Conservation (phyloP, 30 jellyfish, hydroid and myxozoan genomes). For the Nemopilema nomurai region DNA sequence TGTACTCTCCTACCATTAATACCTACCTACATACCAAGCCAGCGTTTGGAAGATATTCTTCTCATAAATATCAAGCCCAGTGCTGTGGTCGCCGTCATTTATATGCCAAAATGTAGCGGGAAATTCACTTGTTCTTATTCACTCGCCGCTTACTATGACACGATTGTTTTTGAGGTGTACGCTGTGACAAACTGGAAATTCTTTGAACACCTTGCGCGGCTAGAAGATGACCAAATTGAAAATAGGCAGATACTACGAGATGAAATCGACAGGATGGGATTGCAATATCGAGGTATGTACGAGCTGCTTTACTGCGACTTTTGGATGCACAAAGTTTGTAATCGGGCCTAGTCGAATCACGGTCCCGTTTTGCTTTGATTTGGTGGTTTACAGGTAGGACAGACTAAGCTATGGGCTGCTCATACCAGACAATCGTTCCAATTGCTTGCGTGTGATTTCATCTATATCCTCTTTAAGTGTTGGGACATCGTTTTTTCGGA, state of each 20-base stretch:
- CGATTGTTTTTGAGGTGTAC: neutral
- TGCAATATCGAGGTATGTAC: slow-evolving; percentile 46
- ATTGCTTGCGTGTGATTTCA: neutral
- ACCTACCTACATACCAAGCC: neutral
- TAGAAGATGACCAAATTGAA: slow-evolving; percentile 49
- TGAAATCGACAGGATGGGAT: slow-evolving; percentile 62
- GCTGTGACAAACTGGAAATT: neutral
- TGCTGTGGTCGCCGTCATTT: neutral
- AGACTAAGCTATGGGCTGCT: neutral
- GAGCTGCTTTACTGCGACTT: slow-evolving; percentile 5
- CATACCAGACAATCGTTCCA: neutral
- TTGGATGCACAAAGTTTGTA: slow-evolving; percentile 7
- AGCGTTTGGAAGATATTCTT: neutral
- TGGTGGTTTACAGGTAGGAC: slow-evolving; percentile 34
- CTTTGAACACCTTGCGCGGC: neutral
- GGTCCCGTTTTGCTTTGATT: slow-evolving; percentile 1
- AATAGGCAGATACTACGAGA: slow-evolving; percentile 48
- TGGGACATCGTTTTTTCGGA: no score
- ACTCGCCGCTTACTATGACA: neutral
- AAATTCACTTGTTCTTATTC: neutral
- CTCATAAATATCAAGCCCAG: neutral
- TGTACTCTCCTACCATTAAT: neutral
- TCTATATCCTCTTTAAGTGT: no score
- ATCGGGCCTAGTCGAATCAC: slow-evolving; percentile 27
- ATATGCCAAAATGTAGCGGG: slow-evolving; percentile 5